These are phyloP conservation scores for Sarcoramphus papa DNA, from an alignment of 2,797 vertebrate species.

Conservation along the genomic window DNA sequence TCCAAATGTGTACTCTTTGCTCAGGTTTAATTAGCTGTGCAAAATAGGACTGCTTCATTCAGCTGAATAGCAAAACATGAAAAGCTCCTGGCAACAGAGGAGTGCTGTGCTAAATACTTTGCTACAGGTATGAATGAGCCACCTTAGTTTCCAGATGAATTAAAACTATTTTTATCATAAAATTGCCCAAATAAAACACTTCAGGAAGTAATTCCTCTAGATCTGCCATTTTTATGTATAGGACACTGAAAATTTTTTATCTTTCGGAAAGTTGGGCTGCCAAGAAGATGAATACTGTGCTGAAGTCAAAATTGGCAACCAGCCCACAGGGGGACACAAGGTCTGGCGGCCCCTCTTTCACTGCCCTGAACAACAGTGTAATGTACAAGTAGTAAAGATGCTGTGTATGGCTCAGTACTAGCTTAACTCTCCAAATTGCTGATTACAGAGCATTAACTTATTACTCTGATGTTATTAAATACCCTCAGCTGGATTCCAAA, in stretches of 20 bases:
- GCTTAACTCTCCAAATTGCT: not conserved
- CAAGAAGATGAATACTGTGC: not conserved
- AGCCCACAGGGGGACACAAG: not conserved
- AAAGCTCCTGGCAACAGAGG: not conserved
- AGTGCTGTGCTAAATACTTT: not conserved
- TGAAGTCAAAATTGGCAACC: not conserved
- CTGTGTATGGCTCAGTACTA: not conserved
- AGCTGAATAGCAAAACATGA: not conserved
- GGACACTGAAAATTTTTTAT: not conserved
- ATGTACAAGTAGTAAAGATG: not conserved
- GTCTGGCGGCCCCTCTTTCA: not conserved
- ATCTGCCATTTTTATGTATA: not conserved
- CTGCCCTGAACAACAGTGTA: fast-evolving
- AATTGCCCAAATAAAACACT: not conserved
- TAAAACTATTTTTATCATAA: not conserved
- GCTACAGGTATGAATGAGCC: not conserved
- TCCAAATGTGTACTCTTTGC: not conserved
- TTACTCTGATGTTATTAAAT: not conserved
- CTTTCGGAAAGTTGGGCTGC: not conserved
- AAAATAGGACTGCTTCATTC: not conserved
- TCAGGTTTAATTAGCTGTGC: not conserved
- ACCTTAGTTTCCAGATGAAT: not conserved
- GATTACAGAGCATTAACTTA: slow-evolving; percentile 31
- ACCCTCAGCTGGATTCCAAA: not conserved
- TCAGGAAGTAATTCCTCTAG: not conserved